These are phyloP conservation scores for Drosophila pseudotalamancana DNA, from an alignment of 2,888 invertebrate species.

Conservation along the genomic window DNA sequence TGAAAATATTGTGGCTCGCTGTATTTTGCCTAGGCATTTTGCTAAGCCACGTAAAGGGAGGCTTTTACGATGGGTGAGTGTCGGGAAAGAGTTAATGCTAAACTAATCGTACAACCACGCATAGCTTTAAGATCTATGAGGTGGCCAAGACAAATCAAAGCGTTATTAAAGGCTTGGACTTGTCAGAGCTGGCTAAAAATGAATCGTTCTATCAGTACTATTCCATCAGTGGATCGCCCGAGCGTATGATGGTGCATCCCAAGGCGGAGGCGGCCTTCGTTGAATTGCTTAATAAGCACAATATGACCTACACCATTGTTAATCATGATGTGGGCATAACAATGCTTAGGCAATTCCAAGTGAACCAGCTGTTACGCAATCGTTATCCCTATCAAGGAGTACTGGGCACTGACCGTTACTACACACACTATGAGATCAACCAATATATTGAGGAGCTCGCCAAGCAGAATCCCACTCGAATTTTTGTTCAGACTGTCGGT, in stretches of 20 bases:
- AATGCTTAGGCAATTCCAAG: slow-evolving; percentile 39
- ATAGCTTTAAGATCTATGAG: slow-evolving; percentile 78
- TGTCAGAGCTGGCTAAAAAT: slow-evolving; percentile 50
- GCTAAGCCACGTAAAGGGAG: slow-evolving; percentile 13
- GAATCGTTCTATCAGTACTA: slow-evolving; percentile 60
- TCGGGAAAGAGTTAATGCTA: too few relatives aligned
- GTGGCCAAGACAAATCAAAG: slow-evolving; percentile 24
- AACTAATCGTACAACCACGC: background rate
- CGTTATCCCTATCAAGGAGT: slow-evolving; percentile 47
- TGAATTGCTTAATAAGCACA: slow-evolving; percentile 30
- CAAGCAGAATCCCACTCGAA: slow-evolving; percentile 84
- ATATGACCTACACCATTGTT: slow-evolving; percentile 44
- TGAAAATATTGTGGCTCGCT: slow-evolving; percentile 31
- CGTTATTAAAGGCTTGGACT: slow-evolving; percentile 1
- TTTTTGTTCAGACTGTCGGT: slow-evolving; percentile 86
- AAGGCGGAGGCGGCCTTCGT: slow-evolving; percentile 59
- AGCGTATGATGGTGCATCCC: slow-evolving; percentile 71
- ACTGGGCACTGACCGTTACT: slow-evolving; percentile 67
- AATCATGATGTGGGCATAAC: slow-evolving; percentile 61
- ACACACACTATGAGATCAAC: slow-evolving; percentile 83
- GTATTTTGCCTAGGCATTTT: slow-evolving; percentile 16
- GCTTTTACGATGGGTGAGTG: too few relatives aligned
- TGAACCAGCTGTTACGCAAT: slow-evolving; percentile 37
- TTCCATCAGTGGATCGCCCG: slow-evolving; percentile 12
- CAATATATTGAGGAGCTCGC: slow-evolving; percentile 85